These are phyloP conservation scores for Gonioctena quinquepunctata DNA, from an alignment of 1,140 invertebrate genomes.

Conservation along the genomic window DNA sequence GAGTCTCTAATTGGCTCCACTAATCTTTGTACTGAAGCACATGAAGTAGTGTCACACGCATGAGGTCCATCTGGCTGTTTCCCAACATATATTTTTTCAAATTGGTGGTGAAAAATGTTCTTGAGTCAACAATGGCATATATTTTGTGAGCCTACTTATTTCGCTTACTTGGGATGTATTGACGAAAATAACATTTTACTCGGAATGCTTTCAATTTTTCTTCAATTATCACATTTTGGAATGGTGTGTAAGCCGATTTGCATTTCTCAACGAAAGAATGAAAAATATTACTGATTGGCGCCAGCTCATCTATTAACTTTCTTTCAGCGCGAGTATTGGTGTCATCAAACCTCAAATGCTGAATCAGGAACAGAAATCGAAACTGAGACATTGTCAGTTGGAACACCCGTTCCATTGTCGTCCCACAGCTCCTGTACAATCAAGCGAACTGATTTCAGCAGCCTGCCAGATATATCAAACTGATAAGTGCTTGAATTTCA, in stretches of 20 bases:
- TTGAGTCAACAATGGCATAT: conserved; percentile 35
- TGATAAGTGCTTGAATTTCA: conserved; percentile 28
- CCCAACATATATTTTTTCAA: conserved; percentile 44
- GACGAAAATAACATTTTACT: conserved; percentile 52
- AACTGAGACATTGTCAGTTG: conserved; percentile 35
- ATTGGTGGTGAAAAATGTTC: conserved; percentile 38
- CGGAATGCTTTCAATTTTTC: conserved; percentile 54
- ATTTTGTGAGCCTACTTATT: conserved; percentile 52
- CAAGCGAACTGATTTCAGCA: conserved; percentile 33
- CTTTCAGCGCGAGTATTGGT: conserved; percentile 39
- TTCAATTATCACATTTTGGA: conserved; percentile 52
- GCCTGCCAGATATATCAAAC: conserved; percentile 31
- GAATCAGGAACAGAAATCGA: conserved; percentile 45
- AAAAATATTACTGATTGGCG: conserved; percentile 50
- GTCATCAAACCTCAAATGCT: conserved; percentile 46
- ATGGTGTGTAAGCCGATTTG: conserved; percentile 45
- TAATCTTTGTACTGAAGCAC: neutral
- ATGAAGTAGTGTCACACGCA: conserved; percentile 8
- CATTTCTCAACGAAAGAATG: conserved; percentile 49
- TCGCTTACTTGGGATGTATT: conserved; percentile 53
- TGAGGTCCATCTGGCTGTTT: conserved; percentile 38
- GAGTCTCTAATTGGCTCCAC: neutral
- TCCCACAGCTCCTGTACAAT: conserved; percentile 45
- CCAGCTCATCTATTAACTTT: conserved; percentile 42
- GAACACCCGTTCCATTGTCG: conserved; percentile 34